Evolutionary conservation across 1,140 invertebrate species (phyloP).

Genomic region (Chlorops oryzae): DNA sequence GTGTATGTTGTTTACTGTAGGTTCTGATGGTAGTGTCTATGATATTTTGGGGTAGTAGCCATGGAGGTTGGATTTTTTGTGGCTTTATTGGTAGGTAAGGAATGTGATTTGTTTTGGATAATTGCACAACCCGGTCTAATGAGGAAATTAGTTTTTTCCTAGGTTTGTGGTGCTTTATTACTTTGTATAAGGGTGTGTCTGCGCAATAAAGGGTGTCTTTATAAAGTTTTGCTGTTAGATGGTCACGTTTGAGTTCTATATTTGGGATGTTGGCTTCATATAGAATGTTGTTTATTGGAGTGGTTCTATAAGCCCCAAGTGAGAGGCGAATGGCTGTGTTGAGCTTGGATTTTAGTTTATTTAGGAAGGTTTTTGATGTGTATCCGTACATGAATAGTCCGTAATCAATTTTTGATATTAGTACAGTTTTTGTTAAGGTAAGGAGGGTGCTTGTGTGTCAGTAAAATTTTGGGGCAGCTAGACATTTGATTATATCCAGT

Average conservation of each 20-base stretch:
- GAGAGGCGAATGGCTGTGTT: slow-evolving; percentile 1
- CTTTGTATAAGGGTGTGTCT: background rate
- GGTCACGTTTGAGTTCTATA: background rate
- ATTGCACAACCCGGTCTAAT: background rate
- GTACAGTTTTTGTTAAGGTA: slow-evolving; percentile 11
- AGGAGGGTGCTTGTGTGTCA: slow-evolving; percentile 10
- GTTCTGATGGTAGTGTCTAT: background rate
- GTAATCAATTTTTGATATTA: slow-evolving; percentile 16
- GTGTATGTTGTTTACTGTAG: background rate
- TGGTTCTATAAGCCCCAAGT: slow-evolving; percentile 3
- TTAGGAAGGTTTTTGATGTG: background rate
- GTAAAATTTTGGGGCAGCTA: slow-evolving; percentile 15
- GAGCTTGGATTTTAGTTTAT: slow-evolving; percentile 3
- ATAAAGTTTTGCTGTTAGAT: background rate
- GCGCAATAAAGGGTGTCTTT: background rate
- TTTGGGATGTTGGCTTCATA: background rate
- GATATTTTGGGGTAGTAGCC: background rate
- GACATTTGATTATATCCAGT: slow-evolving; percentile 15
- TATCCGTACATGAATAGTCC: slow-evolving; percentile 11
- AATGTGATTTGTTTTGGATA: background rate
- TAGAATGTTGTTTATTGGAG: slow-evolving; percentile 1
- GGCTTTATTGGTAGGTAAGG: background rate
- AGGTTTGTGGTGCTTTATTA: background rate
- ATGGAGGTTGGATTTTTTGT: background rate
- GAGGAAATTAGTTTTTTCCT: background rate